A percentile compares a stretch with the other conserved stretches of the same genome.
Evolutionary conservation across 2,113 vertebrate species (phyloP).

Genomic region (Laticauda laticaudata): DNA sequence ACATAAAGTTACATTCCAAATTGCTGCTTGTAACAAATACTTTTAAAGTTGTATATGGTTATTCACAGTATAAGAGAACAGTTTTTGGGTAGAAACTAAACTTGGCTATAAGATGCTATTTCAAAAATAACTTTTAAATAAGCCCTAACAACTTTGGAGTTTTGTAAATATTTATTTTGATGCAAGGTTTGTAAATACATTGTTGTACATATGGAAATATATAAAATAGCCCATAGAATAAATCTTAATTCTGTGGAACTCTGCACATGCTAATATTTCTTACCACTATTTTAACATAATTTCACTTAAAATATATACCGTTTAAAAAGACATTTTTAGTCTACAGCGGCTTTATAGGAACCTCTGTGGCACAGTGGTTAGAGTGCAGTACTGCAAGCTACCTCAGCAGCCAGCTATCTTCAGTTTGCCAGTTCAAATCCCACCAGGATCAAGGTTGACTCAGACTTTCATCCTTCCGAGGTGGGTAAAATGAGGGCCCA

Average conservation of each 20-base stretch:
- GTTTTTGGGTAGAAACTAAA: background rate
- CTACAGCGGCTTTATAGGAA: background rate
- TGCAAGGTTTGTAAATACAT: background rate
- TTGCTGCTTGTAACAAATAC: background rate
- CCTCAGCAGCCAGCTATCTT: too few relatives aligned
- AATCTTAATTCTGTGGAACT: background rate
- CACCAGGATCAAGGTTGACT: too few relatives aligned
- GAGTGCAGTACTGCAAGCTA: too few relatives aligned
- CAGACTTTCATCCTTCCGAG: too few relatives aligned
- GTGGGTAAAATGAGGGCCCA: too few relatives aligned
- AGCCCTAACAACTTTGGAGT: background rate
- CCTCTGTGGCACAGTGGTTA: too few relatives aligned
- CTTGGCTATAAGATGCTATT: background rate
- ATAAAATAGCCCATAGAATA: background rate
- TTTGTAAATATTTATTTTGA: background rate
- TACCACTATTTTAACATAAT: background rate
- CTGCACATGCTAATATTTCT: too few relatives aligned
- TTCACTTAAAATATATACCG: background rate
- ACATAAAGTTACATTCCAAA: background rate
- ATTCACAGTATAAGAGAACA: background rate
- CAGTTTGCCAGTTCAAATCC: too few relatives aligned
- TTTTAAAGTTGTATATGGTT: background rate
- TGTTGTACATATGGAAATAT: background rate
- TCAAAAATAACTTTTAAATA: background rate
- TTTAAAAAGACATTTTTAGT: background rate